A percentile compares a stretch with the other conserved stretches of the same genome.
These are phyloP conservation scores for Drosophila gaucha DNA, from an alignment of 2,888 invertebrate genomes.

Conservation along the genomic window DNA sequence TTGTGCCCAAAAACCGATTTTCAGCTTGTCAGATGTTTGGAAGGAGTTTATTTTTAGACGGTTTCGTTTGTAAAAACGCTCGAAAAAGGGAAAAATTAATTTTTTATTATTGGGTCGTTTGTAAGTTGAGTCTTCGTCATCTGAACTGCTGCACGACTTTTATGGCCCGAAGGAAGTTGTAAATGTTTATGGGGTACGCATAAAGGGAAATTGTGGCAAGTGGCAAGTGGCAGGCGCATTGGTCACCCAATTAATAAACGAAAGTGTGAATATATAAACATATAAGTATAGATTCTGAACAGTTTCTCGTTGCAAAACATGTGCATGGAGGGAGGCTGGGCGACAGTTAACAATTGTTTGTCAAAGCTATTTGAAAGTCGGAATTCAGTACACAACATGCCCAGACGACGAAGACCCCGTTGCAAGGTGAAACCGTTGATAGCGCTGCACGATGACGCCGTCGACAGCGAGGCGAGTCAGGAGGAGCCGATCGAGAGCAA, in stretches of 20 bases:
- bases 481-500: slow-evolving; percentile 19
- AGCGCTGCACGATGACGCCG: slow-evolving; percentile 25
- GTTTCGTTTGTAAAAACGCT: slow-evolving; percentile 45
- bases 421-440: slow-evolving; percentile 53
- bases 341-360: slow-evolving; percentile 26
- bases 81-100: slow-evolving; percentile 41
- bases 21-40: not conserved
- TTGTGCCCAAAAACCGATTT: slow-evolving; percentile 34
- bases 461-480: slow-evolving; percentile 38
- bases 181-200: slow-evolving; percentile 65
- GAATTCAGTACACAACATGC: slow-evolving; percentile 54
- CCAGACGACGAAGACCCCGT: slow-evolving; percentile 63
- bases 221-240: slow-evolving; percentile 35
- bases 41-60: slow-evolving; percentile 53
- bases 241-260: slow-evolving; percentile 65
- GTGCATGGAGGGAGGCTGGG: slow-evolving; percentile 27
- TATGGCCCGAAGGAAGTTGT: slow-evolving; percentile 72
- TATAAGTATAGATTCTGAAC: slow-evolving; percentile 14
- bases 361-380: slow-evolving; percentile 24
- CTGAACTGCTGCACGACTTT: slow-evolving; percentile 44
- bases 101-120: slow-evolving; percentile 47
- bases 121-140: slow-evolving; percentile 10
- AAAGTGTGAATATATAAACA: slow-evolving; percentile 59
- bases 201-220: slow-evolving; percentile 36
- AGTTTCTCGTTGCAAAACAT: not conserved